Percentiles rank a stretch among this genome's conserved stretches.
These are phyloP conservation scores for Allacma fusca DNA, from an alignment of 2,888 invertebrate genomes.

Conservation along the genomic window DNA sequence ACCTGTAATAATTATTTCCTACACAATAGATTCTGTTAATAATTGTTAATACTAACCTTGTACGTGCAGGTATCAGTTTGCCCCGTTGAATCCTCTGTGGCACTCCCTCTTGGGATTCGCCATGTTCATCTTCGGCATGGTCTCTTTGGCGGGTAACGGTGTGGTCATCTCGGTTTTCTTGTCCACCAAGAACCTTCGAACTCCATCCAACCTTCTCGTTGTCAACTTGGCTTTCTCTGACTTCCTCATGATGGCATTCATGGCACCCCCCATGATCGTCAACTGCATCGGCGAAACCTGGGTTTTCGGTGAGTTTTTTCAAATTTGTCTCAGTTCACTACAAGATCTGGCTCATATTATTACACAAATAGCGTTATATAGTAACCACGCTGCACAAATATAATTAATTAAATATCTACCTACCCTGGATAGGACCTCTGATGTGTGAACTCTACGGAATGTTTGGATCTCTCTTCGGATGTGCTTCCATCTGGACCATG, in stretches of 20 bases:
- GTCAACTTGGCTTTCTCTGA: slow-evolving; percentile 92
- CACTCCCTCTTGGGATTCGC: slow-evolving; percentile 81
- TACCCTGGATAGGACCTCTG: slow-evolving; percentile 77
- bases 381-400: too few relatives aligned
- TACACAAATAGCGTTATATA: too few relatives aligned
- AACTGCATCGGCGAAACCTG: slow-evolving; percentile 82
- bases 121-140: slow-evolving; percentile 77
- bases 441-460: slow-evolving; percentile 89
- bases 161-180: slow-evolving; percentile 76
- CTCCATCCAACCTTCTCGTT: slow-evolving; percentile 89
- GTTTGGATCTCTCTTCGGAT: slow-evolving; percentile 87
- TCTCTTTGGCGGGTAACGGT: slow-evolving; percentile 76
- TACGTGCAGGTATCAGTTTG: slow-evolving; percentile 81
- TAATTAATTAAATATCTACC: too few relatives aligned
- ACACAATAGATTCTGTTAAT: too few relatives aligned
- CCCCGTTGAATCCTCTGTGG: slow-evolving; percentile 89
- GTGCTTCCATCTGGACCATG: slow-evolving; percentile 92
- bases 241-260: slow-evolving; percentile 85
- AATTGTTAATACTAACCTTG: background rate
- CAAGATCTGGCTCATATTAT: too few relatives aligned
- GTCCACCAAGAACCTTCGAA: slow-evolving; percentile 77
- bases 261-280: slow-evolving; percentile 83
- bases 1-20: too few relatives aligned
- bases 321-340: too few relatives aligned
- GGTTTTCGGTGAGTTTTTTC: slow-evolving; percentile 72